Evolutionary conservation across 2,113 vertebrate species (phyloP), one percentile per base, ranked within the genome.

Genomic region (Climacteris rufus): DNA sequence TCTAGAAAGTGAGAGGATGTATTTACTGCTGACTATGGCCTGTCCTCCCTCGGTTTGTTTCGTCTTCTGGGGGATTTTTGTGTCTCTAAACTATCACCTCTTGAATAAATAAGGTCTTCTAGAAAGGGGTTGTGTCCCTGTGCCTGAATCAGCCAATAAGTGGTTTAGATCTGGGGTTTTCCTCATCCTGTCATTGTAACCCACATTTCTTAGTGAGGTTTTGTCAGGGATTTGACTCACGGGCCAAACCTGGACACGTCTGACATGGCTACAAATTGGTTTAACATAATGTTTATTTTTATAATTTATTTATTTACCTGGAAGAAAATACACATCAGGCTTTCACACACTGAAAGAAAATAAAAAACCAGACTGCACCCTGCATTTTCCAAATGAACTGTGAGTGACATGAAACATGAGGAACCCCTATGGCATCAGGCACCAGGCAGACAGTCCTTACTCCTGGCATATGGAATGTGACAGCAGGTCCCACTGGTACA

Each of bases 61-160:
- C 59, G 69, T n/a, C 75, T 94, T 94, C 57, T 70, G 64, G n/a
- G 72, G 71, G 59, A 80, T 17, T 90, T 89, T 8, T 45, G 64
- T 69, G 68, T 33, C 60, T 60, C 83, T 74, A 71, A 97, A 96
- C 49, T 70, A 54, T 87, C 90, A 93, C 65, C 64, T 96, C 86
- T 39, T 40, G 31, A 44, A 33, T 30, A 92, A 92, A 93, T 77
- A 61, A 80, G 50, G 40, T n/a, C 21, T 85, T 87, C 78, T 59
- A 90, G 79, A 89, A 66, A 47, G 35, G 27, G 17, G 14, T 13
- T 37, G 30, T 54, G 85, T n/a, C 65, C 45, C 89, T 78, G 63
- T 0, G 1, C 75, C 2, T 85, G 89, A 89, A 45, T 81, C 95
- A 93, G 49, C 18, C 56, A 45, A 20, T 0, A 4, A 82, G 40